These are phyloP conservation scores for Talpa occidentalis DNA, from an alignment of 2,113 vertebrate genomes.

Conservation along the genomic window DNA sequence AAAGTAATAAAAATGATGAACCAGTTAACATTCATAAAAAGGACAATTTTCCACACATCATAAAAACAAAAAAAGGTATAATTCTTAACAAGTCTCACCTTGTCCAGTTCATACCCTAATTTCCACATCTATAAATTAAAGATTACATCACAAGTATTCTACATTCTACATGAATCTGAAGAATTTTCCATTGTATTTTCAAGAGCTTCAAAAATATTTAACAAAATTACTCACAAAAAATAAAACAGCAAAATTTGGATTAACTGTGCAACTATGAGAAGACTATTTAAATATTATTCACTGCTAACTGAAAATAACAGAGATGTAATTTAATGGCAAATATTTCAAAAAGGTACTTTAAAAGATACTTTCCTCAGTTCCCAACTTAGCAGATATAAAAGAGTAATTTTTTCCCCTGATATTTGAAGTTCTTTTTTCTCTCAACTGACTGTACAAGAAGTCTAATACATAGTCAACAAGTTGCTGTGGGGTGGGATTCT, in stretches of 20 bases:
- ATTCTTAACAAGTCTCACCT: neutral
- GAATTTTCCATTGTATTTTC: neutral
- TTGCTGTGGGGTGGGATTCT: neutral
- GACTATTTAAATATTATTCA: constrained; percentile 13
- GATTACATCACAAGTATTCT: neutral
- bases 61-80: constrained; percentile 18
- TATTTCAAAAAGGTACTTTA: neutral
- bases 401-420: neutral
- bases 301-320: neutral
- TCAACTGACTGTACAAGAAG: neutral
- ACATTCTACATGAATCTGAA: neutral
- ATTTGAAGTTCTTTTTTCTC: neutral
- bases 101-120: neutral
- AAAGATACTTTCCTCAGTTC: neutral
- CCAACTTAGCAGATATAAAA: neutral
- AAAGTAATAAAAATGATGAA: neutral
- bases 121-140: neutral
- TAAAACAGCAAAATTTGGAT: constrained; percentile 38
- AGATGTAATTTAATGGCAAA: constrained; percentile 37
- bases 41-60: neutral
- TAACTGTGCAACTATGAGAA: constrained; percentile 5
- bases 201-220: constrained; percentile 28
- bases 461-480: neutral
- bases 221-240: constrained; percentile 38
- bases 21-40: neutral